Evolutionary conservation across 2,113 vertebrate genomes (phyloP), one percentile per base, ranked within the genome.

Genomic region (Albula goreensis): DNA sequence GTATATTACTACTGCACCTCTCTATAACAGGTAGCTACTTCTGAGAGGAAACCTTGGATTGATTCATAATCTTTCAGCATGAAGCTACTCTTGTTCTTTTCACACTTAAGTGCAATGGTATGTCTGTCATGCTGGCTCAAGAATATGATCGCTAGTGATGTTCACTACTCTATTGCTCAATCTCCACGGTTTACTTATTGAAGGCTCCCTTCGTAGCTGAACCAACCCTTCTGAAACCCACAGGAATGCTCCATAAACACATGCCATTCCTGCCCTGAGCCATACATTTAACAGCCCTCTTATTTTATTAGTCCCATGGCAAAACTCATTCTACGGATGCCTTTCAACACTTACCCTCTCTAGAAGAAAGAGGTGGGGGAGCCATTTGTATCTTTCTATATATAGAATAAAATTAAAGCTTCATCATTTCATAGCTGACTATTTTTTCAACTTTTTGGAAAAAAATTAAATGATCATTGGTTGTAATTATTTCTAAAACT

Each of bases 231-330:
- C 87, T 86, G 87, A 87, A 89, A 91, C 91, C 90, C 92, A 88
- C 85, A 93, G 92, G 90, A 94, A 92, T 88, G 86, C 89, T 91
- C 90, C 85, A 90, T 91, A 93, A 93, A 93, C 90, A 92, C 90
- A 89, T 92, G 90, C 90, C 88, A 90, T 89, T 90, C 89, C 89
- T 85, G 87, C 94, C 89, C 31, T 22, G 3, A 90, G 93, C 89
- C 91, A 88, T 90, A 90, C 89, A 90, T 93, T 92, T 92, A 94
- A 94, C 92, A 91, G 90, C 93, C 93, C 92, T 93, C 89, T 91
- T 84, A 90, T 88, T 90, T 91, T 79, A 89, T 85, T 82, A 78
- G 86, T 89, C 92, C 57, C 7, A 57, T 89, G 89, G 90, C 91
- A 86, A 85, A 82, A 86, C 83, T 91, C 87, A 90, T 84, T 86